These are phyloP conservation scores for Toxotes chatareus DNA, from an alignment of 2,113 vertebrate species.

Conservation along the genomic window DNA sequence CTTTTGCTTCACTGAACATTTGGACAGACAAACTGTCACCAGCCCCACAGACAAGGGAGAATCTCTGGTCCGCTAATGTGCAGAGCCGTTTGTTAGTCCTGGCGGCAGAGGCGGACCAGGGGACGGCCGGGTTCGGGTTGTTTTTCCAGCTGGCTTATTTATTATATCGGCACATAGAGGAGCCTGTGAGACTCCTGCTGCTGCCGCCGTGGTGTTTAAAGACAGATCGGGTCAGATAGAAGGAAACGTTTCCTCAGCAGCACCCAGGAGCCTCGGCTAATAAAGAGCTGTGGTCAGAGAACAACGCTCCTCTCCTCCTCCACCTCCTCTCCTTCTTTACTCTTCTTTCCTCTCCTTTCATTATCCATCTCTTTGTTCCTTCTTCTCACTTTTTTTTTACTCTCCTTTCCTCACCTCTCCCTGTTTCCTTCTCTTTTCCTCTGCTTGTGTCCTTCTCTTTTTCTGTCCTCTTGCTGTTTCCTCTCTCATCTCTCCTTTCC, in stretches of 20 bases:
- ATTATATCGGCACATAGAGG: neutral
- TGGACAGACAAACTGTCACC: conserved; percentile 10
- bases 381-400: too few relatives aligned
- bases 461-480: neutral
- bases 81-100: neutral
- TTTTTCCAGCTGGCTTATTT: conserved; percentile 12
- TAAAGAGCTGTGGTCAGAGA: neutral
- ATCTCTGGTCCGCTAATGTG: too few relatives aligned
- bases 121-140: neutral
- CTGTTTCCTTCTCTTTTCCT: too few relatives aligned
- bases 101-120: neutral
- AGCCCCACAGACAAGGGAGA: neutral
- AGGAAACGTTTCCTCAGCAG: conserved; percentile 15
- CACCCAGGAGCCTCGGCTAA: conserved; percentile 3
- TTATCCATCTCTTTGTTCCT: neutral
- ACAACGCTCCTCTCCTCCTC: neutral
- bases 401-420: neutral
- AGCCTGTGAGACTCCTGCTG: neutral
- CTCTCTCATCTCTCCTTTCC: neutral
- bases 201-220: neutral
- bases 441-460: neutral
- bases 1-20: conserved; percentile 15
- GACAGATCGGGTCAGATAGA: conserved; percentile 3
- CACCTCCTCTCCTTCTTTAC: neutral
- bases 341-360: neutral